These are phyloP conservation scores for Grantiella picta DNA, from an alignment of 2,113 vertebrate species.

Conservation along the genomic window DNA sequence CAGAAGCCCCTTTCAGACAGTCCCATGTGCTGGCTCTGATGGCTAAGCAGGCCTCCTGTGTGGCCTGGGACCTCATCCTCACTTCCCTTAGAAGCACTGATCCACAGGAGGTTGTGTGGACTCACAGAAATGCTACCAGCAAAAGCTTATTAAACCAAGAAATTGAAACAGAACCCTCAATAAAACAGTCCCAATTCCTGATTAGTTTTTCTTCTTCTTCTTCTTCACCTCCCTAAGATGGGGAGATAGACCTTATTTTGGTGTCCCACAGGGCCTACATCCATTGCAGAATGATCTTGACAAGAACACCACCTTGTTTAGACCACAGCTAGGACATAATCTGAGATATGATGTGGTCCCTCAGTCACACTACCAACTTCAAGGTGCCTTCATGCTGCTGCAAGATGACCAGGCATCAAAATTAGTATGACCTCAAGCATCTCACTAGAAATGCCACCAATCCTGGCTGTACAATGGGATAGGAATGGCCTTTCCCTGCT, in stretches of 20 bases:
- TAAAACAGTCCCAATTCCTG: background rate
- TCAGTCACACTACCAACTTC: background rate
- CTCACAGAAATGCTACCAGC: background rate
- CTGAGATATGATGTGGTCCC: background rate
- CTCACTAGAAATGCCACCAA: background rate
- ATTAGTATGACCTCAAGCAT: background rate
- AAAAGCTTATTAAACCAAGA: background rate
- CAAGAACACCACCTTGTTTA: background rate
- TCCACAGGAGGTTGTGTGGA: background rate
- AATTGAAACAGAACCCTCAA: background rate
- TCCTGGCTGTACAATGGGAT: background rate
- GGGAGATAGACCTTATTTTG: background rate
- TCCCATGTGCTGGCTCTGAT: background rate
- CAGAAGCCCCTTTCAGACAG: background rate
- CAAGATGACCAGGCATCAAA: background rate
- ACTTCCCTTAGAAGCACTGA: background rate
- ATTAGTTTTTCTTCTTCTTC: background rate
- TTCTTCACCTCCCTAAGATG: background rate
- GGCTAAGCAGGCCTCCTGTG: background rate
- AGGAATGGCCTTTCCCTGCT: background rate
- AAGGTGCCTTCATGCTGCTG: background rate
- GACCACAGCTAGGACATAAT: background rate
- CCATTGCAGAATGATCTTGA: background rate
- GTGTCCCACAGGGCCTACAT: background rate
- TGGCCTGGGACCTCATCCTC: fast-evolving